Percentiles rank a stretch among this genome's conserved stretches.
phyloP scores from a whole-genome alignment of 1,140 invertebrate species.

The Hylyphantes graminicola region DNA sequence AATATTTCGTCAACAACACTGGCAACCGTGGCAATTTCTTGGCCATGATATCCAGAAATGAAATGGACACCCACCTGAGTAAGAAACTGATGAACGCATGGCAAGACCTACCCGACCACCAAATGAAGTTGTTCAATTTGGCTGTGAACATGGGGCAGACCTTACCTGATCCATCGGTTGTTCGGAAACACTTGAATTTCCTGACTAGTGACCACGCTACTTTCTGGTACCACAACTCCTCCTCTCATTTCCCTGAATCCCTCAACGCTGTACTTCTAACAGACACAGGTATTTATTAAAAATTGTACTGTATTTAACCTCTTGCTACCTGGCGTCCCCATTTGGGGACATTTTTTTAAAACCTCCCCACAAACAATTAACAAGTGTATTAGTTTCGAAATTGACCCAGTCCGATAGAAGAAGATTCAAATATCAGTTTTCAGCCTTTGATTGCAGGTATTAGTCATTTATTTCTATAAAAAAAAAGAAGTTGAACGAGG shows the following conservation, averaged over 20 bases:
- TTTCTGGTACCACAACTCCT: slow-evolving; percentile 66
- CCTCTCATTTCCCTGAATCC: slow-evolving; percentile 46
- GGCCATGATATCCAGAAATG: slow-evolving; percentile 65
- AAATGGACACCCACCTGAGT: slow-evolving; percentile 64
- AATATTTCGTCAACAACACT: slow-evolving; percentile 63
- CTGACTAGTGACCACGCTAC: slow-evolving; percentile 65
- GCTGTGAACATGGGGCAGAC: slow-evolving; percentile 57
- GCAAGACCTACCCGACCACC: slow-evolving; percentile 62
- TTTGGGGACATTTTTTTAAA: no score
- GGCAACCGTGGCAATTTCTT: slow-evolving; percentile 68
- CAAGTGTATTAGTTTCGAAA: no score
- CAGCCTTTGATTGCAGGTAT: no score
- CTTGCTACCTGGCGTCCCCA: no score
- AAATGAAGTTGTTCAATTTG: slow-evolving; percentile 62
- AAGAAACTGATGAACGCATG: slow-evolving; percentile 62
- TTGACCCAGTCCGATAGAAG: no score
- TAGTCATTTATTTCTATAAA: no score
- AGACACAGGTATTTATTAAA: slow-evolving; percentile 66
- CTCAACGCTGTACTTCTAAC: slow-evolving; percentile 68
- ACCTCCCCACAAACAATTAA: no score
- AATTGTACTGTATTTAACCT: no score
- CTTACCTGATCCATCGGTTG: slow-evolving; percentile 50
- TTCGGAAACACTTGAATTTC: slow-evolving; percentile 64
- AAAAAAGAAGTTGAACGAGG: no score
- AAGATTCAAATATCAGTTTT: no score